Percentiles rank a stretch among this genome's conserved stretches.
phyloP scores from a whole-genome alignment of 2,113 vertebrate species.

The Cochlearius cochlearius region DNA sequence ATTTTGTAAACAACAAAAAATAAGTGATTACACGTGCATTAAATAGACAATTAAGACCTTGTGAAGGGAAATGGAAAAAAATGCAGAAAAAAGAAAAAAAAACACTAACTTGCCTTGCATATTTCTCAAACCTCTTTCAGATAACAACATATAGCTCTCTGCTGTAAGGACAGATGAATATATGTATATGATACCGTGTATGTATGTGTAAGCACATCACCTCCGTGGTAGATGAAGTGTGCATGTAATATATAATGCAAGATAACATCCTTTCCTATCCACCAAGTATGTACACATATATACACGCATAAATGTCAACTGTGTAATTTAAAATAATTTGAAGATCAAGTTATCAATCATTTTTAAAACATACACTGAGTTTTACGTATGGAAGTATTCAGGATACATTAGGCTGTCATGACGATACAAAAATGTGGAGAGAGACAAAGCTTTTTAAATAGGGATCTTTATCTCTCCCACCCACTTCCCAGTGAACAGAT shows the following conservation, averaged over 20 bases:
- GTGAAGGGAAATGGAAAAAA: not conserved
- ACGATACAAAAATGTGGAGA: not conserved
- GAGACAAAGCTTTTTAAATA: slow-evolving; percentile 35
- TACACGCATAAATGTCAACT: slow-evolving; percentile 42
- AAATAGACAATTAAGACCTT: not conserved
- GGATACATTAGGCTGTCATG: slow-evolving; percentile 24
- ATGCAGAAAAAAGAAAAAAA: not conserved
- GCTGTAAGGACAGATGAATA: not conserved
- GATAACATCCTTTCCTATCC: not conserved
- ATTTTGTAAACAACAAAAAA: not conserved
- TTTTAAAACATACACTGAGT: not conserved
- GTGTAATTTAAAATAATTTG: slow-evolving; percentile 26
- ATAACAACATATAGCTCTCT: not conserved
- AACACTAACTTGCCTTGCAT: not conserved
- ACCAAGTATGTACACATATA: slow-evolving; percentile 6
- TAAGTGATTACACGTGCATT: not conserved
- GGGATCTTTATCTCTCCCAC: slow-evolving; percentile 12
- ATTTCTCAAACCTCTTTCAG: not conserved
- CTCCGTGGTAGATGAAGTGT: not conserved
- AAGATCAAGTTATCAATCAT: slow-evolving; percentile 49
- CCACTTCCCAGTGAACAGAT: not conserved
- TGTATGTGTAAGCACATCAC: not conserved
- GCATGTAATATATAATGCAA: not conserved
- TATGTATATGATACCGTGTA: not conserved
- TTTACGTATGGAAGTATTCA: slow-evolving; percentile 32